Percentiles rank a stretch among this genome's conserved stretches.
Conservation (phyloP, 2,888 invertebrate genomes). For the Agrypnus murinus region DNA sequence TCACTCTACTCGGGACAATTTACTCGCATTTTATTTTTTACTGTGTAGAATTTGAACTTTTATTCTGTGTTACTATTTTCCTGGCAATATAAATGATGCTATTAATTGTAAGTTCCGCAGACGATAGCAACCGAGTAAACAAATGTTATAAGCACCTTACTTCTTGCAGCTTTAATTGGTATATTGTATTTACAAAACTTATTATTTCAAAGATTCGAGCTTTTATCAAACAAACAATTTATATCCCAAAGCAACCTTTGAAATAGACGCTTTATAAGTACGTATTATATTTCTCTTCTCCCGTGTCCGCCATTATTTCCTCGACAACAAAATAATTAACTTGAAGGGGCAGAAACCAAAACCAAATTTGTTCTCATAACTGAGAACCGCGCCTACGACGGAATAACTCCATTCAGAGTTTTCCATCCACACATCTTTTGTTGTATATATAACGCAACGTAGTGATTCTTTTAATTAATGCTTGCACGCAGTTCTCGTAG, state of each 20-base stretch:
- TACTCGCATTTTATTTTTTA: no score
- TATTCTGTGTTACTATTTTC: no score
- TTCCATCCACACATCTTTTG: neutral
- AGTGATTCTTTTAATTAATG: neutral
- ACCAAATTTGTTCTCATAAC: neutral
- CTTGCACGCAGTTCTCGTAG: no score
- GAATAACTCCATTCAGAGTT: neutral
- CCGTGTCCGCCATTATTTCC: neutral
- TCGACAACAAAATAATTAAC: slow-evolving; percentile 1
- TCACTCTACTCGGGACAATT: no score
- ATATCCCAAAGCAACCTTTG: neutral
- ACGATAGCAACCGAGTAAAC: no score
- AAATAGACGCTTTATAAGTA: neutral
- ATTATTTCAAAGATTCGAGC: neutral
- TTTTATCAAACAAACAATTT: neutral
- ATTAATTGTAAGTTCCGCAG: no score
- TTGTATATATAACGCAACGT: no score
- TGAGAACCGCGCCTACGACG: neutral
- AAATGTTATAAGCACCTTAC: no score
- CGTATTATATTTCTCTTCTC: neutral
- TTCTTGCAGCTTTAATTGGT: no score
- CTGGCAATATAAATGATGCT: no score
- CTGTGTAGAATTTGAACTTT: no score
- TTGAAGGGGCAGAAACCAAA: neutral
- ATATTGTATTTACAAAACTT: no score